phyloP scores from a whole-genome alignment of 1,140 invertebrate genomes.

The Drosophila melanica region DNA sequence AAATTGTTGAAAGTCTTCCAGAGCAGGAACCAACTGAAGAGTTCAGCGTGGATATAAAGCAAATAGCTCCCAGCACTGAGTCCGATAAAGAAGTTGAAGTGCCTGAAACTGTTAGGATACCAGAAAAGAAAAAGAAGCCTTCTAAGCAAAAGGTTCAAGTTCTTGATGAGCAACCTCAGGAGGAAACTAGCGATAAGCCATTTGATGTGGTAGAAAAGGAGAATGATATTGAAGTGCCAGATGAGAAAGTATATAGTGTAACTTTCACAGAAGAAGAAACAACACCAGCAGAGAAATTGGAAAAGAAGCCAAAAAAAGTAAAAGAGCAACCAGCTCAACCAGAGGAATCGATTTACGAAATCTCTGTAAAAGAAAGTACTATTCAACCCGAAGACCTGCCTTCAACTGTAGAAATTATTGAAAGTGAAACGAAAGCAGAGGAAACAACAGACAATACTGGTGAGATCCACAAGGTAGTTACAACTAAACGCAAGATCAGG shows the following conservation, averaged over 20 bases:
- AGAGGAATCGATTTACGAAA: slow-evolving; percentile 38
- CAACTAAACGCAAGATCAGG: slow-evolving; percentile 83
- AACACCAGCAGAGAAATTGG: slow-evolving; percentile 12
- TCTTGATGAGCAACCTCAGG: slow-evolving; percentile 36
- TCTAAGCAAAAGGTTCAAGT: slow-evolving; percentile 62
- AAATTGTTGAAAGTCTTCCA: slow-evolving; percentile 38
- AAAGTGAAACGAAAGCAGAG: slow-evolving; percentile 70
- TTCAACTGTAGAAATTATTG: slow-evolving; percentile 59
- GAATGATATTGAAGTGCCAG: slow-evolving; percentile 51
- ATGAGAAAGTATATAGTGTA: slow-evolving; percentile 27
- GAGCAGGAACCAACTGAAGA: slow-evolving; percentile 16
- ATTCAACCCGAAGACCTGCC: slow-evolving; percentile 42
- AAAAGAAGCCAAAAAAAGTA: slow-evolving; percentile 37
- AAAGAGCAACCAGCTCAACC: slow-evolving; percentile 15
- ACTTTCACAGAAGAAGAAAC: slow-evolving; percentile 39
- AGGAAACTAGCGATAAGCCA: slow-evolving; percentile 26
- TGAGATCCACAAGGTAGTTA: slow-evolving; percentile 79
- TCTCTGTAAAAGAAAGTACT: slow-evolving; percentile 53
- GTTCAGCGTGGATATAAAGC: slow-evolving; percentile 19
- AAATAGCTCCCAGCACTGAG: slow-evolving; percentile 24
- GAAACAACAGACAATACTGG: slow-evolving; percentile 70
- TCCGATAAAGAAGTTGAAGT: slow-evolving; percentile 16
- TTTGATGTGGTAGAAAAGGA: slow-evolving; percentile 37
- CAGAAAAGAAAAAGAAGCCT: slow-evolving; percentile 70
- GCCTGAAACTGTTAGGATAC: slow-evolving; percentile 27